Base-by-base conservation (phyloP, 2,888 invertebrate genomes). In the Tipula unca region DNA sequence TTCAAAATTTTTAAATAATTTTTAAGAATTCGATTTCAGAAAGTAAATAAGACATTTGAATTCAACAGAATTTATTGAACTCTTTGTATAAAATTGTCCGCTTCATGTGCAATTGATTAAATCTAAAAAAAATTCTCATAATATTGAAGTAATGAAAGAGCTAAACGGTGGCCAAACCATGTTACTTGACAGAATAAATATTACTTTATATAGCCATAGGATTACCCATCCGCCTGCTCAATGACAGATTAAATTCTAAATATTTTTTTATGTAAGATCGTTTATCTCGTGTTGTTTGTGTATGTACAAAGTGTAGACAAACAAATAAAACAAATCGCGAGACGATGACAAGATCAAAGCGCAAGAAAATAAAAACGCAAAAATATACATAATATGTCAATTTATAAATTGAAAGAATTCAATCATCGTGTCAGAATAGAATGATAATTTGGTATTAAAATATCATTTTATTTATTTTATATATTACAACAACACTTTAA, bases 361-460 rank as follows among this genome's bases (percentile, higher is more conserved):
- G 48, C 17, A 48, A 4, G 17, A 5, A 17, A 17, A 48, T 5
- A n/a, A 17, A n/a, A 48, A 17, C n/a, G n/a, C n/a, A 48, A 69
- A 69, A 69, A 69, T 69, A 69, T 69, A 69, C 69, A 69, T 69
- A 69, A 69, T 69, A 25, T 69, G 69, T 69, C 69, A 69, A 69
- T 69, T 69, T 69, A 25, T 69, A 69, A 69, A 69, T 69, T 69
- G 69, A 69, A 69, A 69, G 69, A 69, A 69, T 69, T 69, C 69
- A 25, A 69, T 69, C 69, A 69, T 69, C 69, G 69, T 69, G 69
- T 69, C 69, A 69, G 48, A n/a, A 48, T 69, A 69, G 69, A 69
- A 69, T 69, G 25, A 69, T 69, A 69, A 69, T 69, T 25, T 69
- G 69, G 69, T 69, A 69, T 69, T 69, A 69, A 69, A 69, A 69